These are phyloP conservation scores for Pterocles orientalis DNA, from an alignment of 2,113 vertebrate species.

Conservation along the genomic window DNA sequence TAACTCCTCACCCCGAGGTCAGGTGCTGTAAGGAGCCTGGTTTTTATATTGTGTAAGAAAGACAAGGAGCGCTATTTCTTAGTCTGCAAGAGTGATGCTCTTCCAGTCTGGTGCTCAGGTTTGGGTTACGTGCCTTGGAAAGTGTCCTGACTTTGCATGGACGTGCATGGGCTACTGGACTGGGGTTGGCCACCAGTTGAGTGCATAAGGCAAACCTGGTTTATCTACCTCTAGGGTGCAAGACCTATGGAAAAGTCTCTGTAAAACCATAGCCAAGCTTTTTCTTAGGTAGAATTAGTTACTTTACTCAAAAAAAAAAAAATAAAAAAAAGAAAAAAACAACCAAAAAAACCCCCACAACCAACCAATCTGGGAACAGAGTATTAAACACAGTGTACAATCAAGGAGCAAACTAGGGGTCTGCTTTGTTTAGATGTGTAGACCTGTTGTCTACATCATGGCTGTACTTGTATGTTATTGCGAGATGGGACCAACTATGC, in stretches of 20 bases:
- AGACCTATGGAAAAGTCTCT: not conserved
- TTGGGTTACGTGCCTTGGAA: not conserved
- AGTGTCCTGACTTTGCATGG: accelerated
- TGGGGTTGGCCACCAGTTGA: not conserved
- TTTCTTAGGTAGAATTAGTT: not conserved
- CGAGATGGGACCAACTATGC: not conserved
- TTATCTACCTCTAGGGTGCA: not conserved
- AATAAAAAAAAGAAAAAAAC: not conserved
- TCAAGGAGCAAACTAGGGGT: not conserved
- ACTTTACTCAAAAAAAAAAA: not conserved
- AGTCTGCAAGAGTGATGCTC: not conserved
- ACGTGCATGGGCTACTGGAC: accelerated
- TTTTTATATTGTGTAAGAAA: not conserved
- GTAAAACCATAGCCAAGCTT: not conserved
- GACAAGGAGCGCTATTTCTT: not conserved
- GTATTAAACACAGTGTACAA: not conserved
- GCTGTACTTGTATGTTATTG: not conserved
- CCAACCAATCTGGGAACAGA: not conserved
- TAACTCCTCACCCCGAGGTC: not conserved
- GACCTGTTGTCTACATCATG: too few species aligned
- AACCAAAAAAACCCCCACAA: too few species aligned
- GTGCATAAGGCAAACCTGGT: not conserved
- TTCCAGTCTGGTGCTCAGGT: not conserved
- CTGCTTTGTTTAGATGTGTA: not conserved
- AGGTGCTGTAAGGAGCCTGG: not conserved